These are phyloP conservation scores for Ariolimax columbianus DNA, from an alignment of 2,888 invertebrate species.

Conservation along the genomic window DNA sequence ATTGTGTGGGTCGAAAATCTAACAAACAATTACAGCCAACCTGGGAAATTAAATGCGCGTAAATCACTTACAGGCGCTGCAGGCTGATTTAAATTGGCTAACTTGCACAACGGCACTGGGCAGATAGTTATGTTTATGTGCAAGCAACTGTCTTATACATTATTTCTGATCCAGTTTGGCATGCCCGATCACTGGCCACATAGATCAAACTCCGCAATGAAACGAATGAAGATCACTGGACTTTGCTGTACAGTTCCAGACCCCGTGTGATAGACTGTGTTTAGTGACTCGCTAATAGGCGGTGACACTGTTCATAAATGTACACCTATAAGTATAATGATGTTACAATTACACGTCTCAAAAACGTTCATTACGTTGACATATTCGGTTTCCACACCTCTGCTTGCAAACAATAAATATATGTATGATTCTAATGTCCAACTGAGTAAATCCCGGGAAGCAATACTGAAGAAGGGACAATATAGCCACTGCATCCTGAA, in stretches of 20 bases:
- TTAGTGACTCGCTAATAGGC: too few relatives aligned
- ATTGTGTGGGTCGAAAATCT: not conserved
- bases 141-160: not conserved
- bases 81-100: not conserved
- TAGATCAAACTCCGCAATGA: not conserved
- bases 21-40: not conserved
- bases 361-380: too few relatives aligned
- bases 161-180: not conserved
- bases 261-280: too few relatives aligned
- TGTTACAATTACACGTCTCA: too few relatives aligned
- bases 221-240: not conserved
- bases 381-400: too few relatives aligned
- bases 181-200: not conserved
- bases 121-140: not conserved
- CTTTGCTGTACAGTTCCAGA: not conserved
- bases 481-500: too few relatives aligned
- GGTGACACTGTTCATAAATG: too few relatives aligned
- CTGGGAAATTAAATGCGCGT: not conserved
- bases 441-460: too few relatives aligned
- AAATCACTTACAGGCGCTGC: not conserved
- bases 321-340: too few relatives aligned
- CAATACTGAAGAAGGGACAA: too few relatives aligned
- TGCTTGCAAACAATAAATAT: too few relatives aligned
- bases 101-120: not conserved
- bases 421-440: too few relatives aligned